Evolutionary conservation across 2,797 vertebrate species (phyloP).

Genomic region (Tenualosa thibaudeaui): DNA sequence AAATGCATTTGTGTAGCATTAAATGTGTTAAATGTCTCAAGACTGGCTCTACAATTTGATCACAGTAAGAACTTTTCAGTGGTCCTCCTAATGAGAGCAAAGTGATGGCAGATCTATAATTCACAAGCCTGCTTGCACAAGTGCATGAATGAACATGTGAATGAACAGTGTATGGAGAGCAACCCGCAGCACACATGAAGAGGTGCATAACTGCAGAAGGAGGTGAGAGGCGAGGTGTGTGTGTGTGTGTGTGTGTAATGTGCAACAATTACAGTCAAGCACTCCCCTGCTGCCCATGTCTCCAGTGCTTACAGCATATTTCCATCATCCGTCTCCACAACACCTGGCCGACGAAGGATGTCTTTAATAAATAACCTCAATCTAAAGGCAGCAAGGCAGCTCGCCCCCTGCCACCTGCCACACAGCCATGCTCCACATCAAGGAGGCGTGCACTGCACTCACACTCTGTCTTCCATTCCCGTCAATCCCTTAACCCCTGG

Average conservation of each 20-base stretch:
- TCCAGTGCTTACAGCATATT: neutral
- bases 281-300: neutral
- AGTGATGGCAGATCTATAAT: neutral
- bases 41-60: neutral
- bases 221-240: neutral
- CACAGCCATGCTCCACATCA: neutral
- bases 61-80: neutral
- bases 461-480: neutral
- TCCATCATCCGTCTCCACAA: neutral
- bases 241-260: neutral
- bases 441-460: neutral
- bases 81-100: neutral
- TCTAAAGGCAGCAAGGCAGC: neutral
- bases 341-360: neutral
- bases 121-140: neutral
- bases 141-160: neutral
- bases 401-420: neutral
- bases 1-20: neutral
- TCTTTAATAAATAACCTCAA: neutral
- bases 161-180: neutral
- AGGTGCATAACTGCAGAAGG: neutral
- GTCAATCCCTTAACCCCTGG: neutral
- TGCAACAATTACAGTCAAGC: slow-evolving; percentile 5
- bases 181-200: neutral
- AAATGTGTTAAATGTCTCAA: neutral